Evolutionary conservation across 2,888 invertebrate genomes (phyloP).

Genomic region (Erebia palarica): DNA sequence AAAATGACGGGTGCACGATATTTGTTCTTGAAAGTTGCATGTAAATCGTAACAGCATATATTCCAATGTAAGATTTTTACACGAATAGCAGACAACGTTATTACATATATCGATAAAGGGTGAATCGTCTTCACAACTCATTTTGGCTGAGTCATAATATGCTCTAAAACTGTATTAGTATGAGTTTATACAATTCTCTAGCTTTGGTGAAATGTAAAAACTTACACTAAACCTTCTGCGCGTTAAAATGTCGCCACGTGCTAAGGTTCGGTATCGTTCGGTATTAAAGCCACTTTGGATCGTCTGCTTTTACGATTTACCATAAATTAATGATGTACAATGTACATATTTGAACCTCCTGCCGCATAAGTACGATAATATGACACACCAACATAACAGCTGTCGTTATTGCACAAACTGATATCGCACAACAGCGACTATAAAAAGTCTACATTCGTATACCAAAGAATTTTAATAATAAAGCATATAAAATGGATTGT

Average conservation of each 20-base stretch:
- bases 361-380: slow-evolving; percentile 35
- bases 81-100: neutral
- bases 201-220: no score
- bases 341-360: slow-evolving; percentile 27
- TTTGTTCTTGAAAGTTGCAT: slow-evolving; percentile 22
- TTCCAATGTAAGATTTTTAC: neutral
- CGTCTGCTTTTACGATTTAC: neutral
- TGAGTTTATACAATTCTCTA: no score
- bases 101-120: no score
- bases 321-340: slow-evolving; percentile 21
- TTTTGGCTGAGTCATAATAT: no score
- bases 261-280: neutral
- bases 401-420: slow-evolving; percentile 40
- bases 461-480: slow-evolving; percentile 12
- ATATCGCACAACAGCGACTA: slow-evolving; percentile 17
- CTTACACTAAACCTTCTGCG: neutral
- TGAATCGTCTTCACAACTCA: no score
- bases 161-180: no score
- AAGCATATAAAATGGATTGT: slow-evolving; percentile 35
- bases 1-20: neutral
- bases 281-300: neutral
- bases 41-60: neutral
- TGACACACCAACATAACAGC: slow-evolving; percentile 37
- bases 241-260: neutral
- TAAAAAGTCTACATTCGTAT: slow-evolving; percentile 10